A percentile compares a stretch with the other conserved stretches of the same genome.
Evolutionary conservation across 1,140 invertebrate species (phyloP).

Genomic region (Homarus americanus): DNA sequence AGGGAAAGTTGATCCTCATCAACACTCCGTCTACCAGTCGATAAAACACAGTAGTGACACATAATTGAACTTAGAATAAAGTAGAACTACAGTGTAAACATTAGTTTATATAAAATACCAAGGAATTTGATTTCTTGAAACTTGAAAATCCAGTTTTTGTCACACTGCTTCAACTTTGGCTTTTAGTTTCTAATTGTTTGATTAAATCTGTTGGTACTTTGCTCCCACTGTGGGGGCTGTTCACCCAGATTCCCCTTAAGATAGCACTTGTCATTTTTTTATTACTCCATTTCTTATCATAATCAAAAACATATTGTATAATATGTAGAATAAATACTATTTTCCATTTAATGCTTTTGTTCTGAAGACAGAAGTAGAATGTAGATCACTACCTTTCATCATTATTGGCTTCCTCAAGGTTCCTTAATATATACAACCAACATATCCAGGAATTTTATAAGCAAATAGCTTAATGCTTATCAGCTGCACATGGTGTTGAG

Average conservation of each 20-base stretch:
- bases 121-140: conserved; percentile 13
- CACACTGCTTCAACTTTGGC: neutral
- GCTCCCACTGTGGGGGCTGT: neutral
- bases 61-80: conserved; percentile 45
- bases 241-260: conserved; percentile 11
- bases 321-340: neutral
- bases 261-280: neutral
- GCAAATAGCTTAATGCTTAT: conserved; percentile 25
- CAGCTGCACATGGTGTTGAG: conserved; percentile 36
- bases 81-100: conserved; percentile 37
- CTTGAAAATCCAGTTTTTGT: neutral
- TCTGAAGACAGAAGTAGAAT: conserved; percentile 7
- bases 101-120: conserved; percentile 6
- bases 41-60: conserved; percentile 55
- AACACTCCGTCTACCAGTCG: conserved; percentile 63
- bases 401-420: conserved; percentile 32
- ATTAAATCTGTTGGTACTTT: conserved; percentile 8
- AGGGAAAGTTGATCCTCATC: conserved; percentile 70
- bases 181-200: conserved; percentile 28
- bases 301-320: conserved; percentile 32
- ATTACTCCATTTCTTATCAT: neutral
- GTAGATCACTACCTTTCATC: conserved; percentile 19
- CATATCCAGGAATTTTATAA: conserved; percentile 59
- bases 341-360: conserved; percentile 26
- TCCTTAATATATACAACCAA: conserved; percentile 21